Base-by-base conservation (phyloP, 2,797 vertebrate species). In the Balearica regulorum region DNA sequence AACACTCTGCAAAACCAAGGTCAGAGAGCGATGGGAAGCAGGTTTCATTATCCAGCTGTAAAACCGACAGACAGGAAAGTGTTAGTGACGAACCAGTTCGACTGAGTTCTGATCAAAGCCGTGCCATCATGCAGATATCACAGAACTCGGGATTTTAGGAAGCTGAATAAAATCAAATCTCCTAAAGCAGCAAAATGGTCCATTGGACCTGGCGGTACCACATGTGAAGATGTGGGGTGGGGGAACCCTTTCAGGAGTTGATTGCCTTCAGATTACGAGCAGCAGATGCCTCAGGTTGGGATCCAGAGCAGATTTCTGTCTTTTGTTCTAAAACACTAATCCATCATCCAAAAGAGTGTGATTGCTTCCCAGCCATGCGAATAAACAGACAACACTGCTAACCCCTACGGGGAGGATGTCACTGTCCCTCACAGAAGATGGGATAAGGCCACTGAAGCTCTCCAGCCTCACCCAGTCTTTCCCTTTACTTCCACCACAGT, bases 181-280 rank as follows among this genome's bases (percentile, higher is more conserved):
- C 51, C 70, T 39, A 46, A 87, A 87, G 62, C 35, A 91, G 64
- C 51, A 62, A 61, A 79, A 54, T 18, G 26, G 17, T 41, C 53
- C 31, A 29, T 31, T 39, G 5, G 3, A 46, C 33, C 41, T 57
- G 44, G 35, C 1, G 0, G 41, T 31, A 49, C 44, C 0, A 0
- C 1, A 6, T 14, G 35, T 60, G 87, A 81, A 64, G 72, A n/a
- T 61, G 28, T 15, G 17, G 39, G 20, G 2, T n/a, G 46, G 25
- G 14, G 41, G 12, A 73, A 44, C 24, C 28, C 76, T 12, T 77
- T 64, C 41, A 61, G 62, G 33, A 43, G 51, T 13, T 17, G 3
- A 54, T 7, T 64, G 51, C 41, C 65, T 85, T 64, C 33, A 10
- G 37, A 62, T 76, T 9, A 89, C 21, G 16, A 90, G 10, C 62